phyloP scores from a whole-genome alignment of 2,113 vertebrate genomes.

The Dasyornis broadbenti region DNA sequence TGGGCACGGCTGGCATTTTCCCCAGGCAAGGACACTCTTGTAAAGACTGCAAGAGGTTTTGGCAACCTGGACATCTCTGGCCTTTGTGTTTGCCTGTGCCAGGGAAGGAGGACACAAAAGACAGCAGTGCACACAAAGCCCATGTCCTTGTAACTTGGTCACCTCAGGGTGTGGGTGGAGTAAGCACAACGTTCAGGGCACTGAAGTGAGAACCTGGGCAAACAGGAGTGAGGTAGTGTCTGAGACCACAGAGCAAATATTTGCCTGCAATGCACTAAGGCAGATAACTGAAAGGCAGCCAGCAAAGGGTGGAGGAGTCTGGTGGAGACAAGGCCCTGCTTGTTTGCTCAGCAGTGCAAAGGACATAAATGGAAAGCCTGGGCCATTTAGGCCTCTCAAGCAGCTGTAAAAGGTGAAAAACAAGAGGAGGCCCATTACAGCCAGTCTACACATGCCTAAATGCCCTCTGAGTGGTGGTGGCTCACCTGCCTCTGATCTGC shows the following conservation, averaged over 20 bases:
- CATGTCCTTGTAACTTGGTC: neutral
- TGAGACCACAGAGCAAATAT: constrained; percentile 68
- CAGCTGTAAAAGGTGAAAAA: neutral
- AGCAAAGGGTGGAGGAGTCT: constrained; percentile 37
- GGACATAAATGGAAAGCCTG: neutral
- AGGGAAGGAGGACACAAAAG: neutral
- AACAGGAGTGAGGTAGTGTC: constrained; percentile 71
- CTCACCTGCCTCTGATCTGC: neutral
- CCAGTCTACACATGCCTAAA: neutral
- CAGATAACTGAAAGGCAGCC: constrained; percentile 57
- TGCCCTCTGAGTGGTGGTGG: neutral
- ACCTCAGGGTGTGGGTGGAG: constrained; percentile 32
- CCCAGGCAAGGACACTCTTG: accelerated
- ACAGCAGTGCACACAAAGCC: neutral
- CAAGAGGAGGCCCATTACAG: neutral
- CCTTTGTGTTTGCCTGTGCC: accelerated
- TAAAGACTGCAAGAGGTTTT: neutral
- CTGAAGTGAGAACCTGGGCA: constrained; percentile 53
- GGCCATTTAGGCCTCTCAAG: neutral
- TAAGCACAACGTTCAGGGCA: constrained; percentile 33
- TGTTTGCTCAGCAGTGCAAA: constrained; percentile 32
- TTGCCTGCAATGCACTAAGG: constrained; percentile 48
- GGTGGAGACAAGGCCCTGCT: constrained; percentile 12
- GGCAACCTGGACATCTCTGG: neutral
- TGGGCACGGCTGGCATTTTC: accelerated